phyloP scores from a whole-genome alignment of 2,888 invertebrate genomes.

The Tenodera sinensis region DNA sequence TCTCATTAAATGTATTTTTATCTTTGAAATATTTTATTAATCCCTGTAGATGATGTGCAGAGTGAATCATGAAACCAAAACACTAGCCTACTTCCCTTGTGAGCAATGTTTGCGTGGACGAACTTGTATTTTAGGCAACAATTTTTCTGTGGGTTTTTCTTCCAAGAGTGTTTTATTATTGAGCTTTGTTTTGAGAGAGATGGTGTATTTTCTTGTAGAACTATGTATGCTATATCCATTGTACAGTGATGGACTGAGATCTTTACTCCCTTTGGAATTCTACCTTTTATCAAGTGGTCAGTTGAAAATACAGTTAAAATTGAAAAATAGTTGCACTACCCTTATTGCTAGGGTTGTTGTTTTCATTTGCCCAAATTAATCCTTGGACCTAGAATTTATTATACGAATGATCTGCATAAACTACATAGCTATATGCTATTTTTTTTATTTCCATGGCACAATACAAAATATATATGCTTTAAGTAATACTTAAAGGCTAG shows the following conservation, averaged over 20 bases:
- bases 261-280: constrained; percentile 25
- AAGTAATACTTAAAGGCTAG: too few species aligned
- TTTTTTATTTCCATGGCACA: too few species aligned
- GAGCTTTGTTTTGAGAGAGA: constrained; percentile 29
- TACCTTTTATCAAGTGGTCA: constrained; percentile 31
- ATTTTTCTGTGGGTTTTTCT: constrained; percentile 30
- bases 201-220: constrained; percentile 32
- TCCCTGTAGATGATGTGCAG: constrained; percentile 27
- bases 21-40: constrained; percentile 35
- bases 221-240: constrained; percentile 28
- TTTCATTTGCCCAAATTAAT: background rate
- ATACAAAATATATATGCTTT: too few species aligned
- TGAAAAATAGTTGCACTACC: background rate
- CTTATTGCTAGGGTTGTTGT: background rate
- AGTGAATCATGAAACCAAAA: background rate
- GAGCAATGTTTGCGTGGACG: constrained; percentile 23
- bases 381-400: background rate
- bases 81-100: constrained; percentile 6
- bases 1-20: constrained; percentile 36
- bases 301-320: constrained; percentile 24
- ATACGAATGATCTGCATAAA: too few species aligned
- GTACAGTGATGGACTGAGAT: constrained; percentile 33
- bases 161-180: constrained; percentile 29
- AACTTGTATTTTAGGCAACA: constrained; percentile 29
- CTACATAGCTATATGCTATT: too few species aligned